These are phyloP conservation scores for Aurelia sp. DNA, from an alignment of 30 jellyfish, hydroid and myxozoan species.

Conservation along the genomic window DNA sequence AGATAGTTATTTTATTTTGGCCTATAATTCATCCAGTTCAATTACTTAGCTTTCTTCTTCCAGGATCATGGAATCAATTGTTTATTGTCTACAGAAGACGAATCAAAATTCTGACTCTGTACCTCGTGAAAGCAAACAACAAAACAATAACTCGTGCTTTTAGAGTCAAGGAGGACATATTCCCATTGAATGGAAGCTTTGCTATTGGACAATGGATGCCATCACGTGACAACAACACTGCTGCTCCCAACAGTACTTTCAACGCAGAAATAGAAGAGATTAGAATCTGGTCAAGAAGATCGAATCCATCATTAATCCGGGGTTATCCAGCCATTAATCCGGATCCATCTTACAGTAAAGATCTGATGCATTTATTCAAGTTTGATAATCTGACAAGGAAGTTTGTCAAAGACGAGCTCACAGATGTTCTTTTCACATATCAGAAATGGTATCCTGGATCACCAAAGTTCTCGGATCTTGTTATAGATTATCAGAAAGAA, in stretches of 20 bases:
- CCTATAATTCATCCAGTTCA: neutral
- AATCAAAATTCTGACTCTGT: slow-evolving; percentile 15
- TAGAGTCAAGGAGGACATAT: slow-evolving; percentile 17
- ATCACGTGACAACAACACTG: slow-evolving; percentile 3
- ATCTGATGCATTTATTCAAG: slow-evolving; percentile 59
- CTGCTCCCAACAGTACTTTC: slow-evolving; percentile 43
- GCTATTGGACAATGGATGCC: slow-evolving; percentile 74
- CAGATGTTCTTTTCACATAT: slow-evolving; percentile 2
- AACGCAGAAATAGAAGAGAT: slow-evolving; percentile 70
- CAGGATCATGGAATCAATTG: slow-evolving; percentile 69
- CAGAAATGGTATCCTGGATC: slow-evolving; percentile 69
- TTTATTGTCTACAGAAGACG: slow-evolving; percentile 50
- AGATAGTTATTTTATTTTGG: too few species aligned
- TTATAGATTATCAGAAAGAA: slow-evolving; percentile 21
- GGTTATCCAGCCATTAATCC: slow-evolving; percentile 43
- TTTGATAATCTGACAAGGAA: slow-evolving; percentile 46
- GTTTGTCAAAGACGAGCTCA: slow-evolving; percentile 40
- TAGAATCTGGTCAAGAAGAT: slow-evolving; percentile 63
- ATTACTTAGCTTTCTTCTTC: neutral
- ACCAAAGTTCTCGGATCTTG: slow-evolving; percentile 48
- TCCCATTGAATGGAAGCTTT: slow-evolving; percentile 36
- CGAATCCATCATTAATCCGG: slow-evolving; percentile 66
- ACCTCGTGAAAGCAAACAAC: slow-evolving; percentile 23
- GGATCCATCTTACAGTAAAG: slow-evolving; percentile 38
- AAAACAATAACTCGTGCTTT: slow-evolving; percentile 33